Evolutionary conservation across 30 jellyfish, hydroid and myxozoan species (phyloP), one percentile per base, ranked within the genome.

Genomic region (Haliclystus octoradiatus): DNA sequence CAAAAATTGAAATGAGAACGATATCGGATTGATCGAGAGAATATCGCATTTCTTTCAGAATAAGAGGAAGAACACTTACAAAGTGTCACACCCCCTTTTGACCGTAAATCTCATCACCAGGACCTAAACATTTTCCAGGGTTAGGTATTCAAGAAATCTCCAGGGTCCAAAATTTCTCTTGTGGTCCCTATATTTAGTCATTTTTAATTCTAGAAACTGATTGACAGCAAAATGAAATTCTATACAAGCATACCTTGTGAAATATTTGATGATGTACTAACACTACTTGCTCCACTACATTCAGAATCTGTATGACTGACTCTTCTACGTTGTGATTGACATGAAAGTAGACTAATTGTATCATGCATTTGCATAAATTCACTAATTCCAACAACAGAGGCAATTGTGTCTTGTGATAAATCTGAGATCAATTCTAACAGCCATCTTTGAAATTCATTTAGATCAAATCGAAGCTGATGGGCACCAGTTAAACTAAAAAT

Each of bases 251-350:
- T 30, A 76, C 89, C 89, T 31, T 50, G 69, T 1, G 89, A 76
- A 19, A 40, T 5, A 40, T 40, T 40, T 28, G 89, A 60, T 0
- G 81, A 65, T 26, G 74, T 76, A 5, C 73, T 69, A 5, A 76
- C 28, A 12, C 79, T 63, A 49, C 78, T 65, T 4, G 68, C 72
- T 0, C 60, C 52, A 32, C 68, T 78, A 15, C 40, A 25, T 22
- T 76, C 89, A 35, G 73, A 50, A 3, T 49, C 72, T 14, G 67
- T n/a, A 25, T 65, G 35, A 32, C 79, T 27, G 30, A 80, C 70
- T 9, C 75, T 32, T 53, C 75, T 76, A 32, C 77, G 53, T 47
- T 76, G 79, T 27, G 89, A 78, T 32, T 76, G 89, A 27, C 89
- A 76, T 63, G 70, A 66, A 2, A 76, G 69, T 50, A 76, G 63